Conservation (phyloP, 2,113 vertebrate genomes). For the Leiothrix lutea region DNA sequence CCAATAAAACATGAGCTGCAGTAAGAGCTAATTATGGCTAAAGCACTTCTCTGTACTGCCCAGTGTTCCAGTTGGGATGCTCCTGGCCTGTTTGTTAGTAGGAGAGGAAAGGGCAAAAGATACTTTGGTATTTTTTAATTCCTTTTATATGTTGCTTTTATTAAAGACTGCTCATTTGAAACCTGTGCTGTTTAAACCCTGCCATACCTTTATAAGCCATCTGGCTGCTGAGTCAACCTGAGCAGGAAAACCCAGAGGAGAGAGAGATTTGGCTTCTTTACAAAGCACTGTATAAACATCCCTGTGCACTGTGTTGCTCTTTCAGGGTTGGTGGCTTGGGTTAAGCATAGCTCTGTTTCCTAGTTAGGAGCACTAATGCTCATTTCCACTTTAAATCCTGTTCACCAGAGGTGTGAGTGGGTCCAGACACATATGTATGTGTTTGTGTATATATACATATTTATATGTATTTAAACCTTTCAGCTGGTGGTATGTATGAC, state of each 20-base stretch:
- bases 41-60: background rate
- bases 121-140: background rate
- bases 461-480: background rate
- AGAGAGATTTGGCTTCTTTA: constrained; percentile 44
- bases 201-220: constrained; percentile 40
- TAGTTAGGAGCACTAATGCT: background rate
- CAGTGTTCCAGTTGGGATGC: background rate
- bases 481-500: background rate
- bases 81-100: background rate
- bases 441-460: background rate
- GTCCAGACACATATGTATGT: background rate
- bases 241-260: constrained; percentile 60
- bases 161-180: constrained; percentile 38
- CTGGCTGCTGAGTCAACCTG: constrained; percentile 74
- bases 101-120: background rate
- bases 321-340: background rate
- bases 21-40: background rate
- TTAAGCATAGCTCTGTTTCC: background rate
- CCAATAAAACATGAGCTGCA: background rate
- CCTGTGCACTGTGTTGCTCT: background rate
- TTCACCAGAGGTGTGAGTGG: background rate
- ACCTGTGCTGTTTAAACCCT: constrained; percentile 7
- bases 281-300: constrained; percentile 27
- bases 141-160: constrained; percentile 30
- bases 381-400: background rate